Evolutionary conservation across 1,140 invertebrate species (phyloP), one percentile per base, ranked within the genome.

Genomic region (Drosophila grimshawi): DNA sequence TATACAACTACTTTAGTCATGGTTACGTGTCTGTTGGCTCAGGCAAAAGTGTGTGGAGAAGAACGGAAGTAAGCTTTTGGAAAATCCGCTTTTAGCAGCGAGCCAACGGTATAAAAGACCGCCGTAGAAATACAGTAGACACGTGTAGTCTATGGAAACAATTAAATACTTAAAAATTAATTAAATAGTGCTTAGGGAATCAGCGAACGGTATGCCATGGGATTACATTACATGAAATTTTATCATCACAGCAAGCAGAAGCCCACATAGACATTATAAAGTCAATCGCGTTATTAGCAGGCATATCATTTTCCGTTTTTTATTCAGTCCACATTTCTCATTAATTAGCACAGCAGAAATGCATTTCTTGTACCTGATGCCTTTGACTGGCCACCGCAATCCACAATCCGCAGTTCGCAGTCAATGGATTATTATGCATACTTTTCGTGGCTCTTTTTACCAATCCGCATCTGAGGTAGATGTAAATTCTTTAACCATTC

Each of bases 101-200:
- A 57, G 66, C 32, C 3, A 11, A 7, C 33, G 33, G 41, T 19
- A 49, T 35, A 19, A 37, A 51, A 2, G 53, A n/a, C 4, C n/a
- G 1, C 29, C 10, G 19, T 7, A 19, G 39, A 37, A 57, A 66
- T 32, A 56, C 33, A 43, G 8, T 43, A n/a, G 8, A 5, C 39
- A 8, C 3, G 37, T 29, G 52, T 3, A 7, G 30, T 39, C 7
- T 33, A 37, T 27, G 29, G 41, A 67, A 70, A 46, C 49, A 64
- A 48, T 32, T 30, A 41, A 64, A 64, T 41, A 37, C 37, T 52
- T 59, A 45, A 59, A 66, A 57, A 11, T 57, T 43, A 67, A 67
- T 72, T 71, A 57, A 66, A 57, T 29, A 45, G 37, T 65, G 53
- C 29, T 66, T 64, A 33, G 45, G 61, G 52, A 51, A 51, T 63